A percentile compares a stretch with the other conserved stretches of the same genome.
Evolutionary conservation across 2,888 invertebrate species (phyloP).

Genomic region (Drosophila suboccidentalis): DNA sequence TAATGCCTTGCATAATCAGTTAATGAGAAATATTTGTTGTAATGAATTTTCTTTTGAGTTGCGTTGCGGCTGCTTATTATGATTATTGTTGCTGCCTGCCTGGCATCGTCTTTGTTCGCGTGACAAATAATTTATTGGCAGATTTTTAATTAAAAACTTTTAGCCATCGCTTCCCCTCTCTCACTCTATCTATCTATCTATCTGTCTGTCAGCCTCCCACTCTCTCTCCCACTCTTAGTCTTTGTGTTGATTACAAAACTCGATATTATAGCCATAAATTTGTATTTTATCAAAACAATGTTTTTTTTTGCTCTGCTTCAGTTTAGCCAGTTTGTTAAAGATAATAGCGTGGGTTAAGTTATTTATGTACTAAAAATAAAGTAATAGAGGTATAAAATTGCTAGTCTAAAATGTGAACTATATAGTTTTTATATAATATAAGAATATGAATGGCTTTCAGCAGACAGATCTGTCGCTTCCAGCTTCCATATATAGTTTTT

Average conservation of each 20-base stretch:
- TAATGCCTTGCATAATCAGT: conserved; percentile 78
- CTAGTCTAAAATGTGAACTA: not conserved
- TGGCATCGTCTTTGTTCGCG: conserved; percentile 55
- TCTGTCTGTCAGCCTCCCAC: not conserved
- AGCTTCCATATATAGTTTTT: no score
- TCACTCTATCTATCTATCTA: not conserved
- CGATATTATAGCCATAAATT: conserved; percentile 65
- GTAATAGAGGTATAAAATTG: not conserved
- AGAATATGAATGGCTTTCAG: no score
- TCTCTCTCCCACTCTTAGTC: not conserved
- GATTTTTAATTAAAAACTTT: conserved; percentile 77
- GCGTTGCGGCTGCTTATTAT: conserved; percentile 57
- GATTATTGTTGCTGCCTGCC: conserved; percentile 44
- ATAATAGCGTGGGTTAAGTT: not conserved
- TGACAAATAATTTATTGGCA: conserved; percentile 78
- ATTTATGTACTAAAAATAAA: not conserved
- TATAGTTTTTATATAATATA: no score
- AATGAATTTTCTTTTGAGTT: conserved; percentile 74
- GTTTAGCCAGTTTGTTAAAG: not conserved
- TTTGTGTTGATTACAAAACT: conserved; percentile 36
- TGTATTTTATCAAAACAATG: conserved; percentile 20
- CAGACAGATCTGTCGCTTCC: no score
- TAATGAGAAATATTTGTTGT: conserved; percentile 81
- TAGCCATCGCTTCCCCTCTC: conserved; percentile 5
- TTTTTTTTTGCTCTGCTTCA: not conserved